A percentile compares a stretch with the other conserved stretches of the same genome.
These are phyloP conservation scores for Etheostoma cragini DNA, from an alignment of 2,113 vertebrate species.

Conservation along the genomic window DNA sequence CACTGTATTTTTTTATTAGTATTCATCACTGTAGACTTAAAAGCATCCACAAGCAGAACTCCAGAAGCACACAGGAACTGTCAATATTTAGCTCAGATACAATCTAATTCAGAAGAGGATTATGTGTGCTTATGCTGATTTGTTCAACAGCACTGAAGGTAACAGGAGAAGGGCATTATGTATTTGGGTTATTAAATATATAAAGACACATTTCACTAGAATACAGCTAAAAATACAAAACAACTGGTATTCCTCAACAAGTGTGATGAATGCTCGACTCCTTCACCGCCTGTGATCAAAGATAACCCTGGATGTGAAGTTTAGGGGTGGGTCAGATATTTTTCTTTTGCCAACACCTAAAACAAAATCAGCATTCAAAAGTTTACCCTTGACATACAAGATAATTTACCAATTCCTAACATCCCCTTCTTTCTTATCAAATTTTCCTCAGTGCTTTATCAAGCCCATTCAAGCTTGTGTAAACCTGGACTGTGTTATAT, in stretches of 20 bases:
- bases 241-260: background rate
- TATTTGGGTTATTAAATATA: background rate
- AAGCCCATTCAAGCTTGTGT: background rate
- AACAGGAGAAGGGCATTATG: background rate
- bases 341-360: background rate
- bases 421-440: conserved; percentile 3
- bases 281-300: background rate
- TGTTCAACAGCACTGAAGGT: background rate
- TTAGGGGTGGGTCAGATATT: background rate
- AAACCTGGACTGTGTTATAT: background rate
- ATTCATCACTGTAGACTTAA: background rate
- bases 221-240: background rate
- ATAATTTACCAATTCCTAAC: background rate
- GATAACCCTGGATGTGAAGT: background rate
- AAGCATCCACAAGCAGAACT: conserved; percentile 5
- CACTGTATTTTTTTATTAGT: background rate
- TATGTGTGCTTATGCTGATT: background rate
- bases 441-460: background rate
- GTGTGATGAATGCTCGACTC: background rate
- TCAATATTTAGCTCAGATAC: conserved; percentile 36
- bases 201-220: background rate
- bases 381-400: conserved; percentile 15
- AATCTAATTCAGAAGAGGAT: conserved; percentile 7
- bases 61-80: conserved; percentile 7
- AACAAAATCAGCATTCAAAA: conserved; percentile 9